Conservation (phyloP, 2,888 invertebrate genomes). For the Ennomos quercinarius region DNA sequence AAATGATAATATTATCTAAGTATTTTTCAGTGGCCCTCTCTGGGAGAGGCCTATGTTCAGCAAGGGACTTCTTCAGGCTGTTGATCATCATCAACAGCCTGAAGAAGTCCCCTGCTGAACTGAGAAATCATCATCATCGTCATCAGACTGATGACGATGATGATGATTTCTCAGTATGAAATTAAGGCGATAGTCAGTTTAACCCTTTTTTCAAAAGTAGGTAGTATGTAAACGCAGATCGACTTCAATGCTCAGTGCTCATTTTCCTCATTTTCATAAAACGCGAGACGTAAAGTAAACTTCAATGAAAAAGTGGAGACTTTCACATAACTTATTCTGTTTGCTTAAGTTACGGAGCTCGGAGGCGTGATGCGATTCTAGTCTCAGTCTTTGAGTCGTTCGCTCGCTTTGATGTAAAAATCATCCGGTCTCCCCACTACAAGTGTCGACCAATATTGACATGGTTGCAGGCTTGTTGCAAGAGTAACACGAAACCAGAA, state of each 20-base stretch:
- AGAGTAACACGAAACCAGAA: conserved; percentile 33
- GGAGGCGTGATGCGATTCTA: conserved; percentile 53
- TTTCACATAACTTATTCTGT: conserved; percentile 36
- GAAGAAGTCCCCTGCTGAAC: too few relatives aligned
- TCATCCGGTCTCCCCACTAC: conserved; percentile 64
- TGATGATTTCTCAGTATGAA: too few relatives aligned
- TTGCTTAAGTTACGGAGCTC: conserved; percentile 47
- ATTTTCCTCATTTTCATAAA: conserved; percentile 37
- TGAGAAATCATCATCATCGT: too few relatives aligned
- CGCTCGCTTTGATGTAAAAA: conserved; percentile 80
- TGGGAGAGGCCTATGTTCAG: too few relatives aligned
- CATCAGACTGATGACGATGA: too few relatives aligned
- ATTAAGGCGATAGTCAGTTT: too few relatives aligned
- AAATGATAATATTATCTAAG: too few relatives aligned
- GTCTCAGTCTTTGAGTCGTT: conserved; percentile 53
- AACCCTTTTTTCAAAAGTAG: too few relatives aligned
- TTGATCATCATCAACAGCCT: too few relatives aligned
- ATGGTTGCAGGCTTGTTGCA: conserved; percentile 40
- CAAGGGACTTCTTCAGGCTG: too few relatives aligned
- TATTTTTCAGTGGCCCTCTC: too few relatives aligned
- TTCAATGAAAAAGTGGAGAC: conserved; percentile 29
- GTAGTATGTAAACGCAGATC: too few relatives aligned
- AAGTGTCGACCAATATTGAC: conserved; percentile 75
- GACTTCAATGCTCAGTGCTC: background rate
- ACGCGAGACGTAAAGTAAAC: conserved; percentile 35